phyloP scores from a whole-genome alignment of 2,113 vertebrate species.

The Aegotheles bennettii region DNA sequence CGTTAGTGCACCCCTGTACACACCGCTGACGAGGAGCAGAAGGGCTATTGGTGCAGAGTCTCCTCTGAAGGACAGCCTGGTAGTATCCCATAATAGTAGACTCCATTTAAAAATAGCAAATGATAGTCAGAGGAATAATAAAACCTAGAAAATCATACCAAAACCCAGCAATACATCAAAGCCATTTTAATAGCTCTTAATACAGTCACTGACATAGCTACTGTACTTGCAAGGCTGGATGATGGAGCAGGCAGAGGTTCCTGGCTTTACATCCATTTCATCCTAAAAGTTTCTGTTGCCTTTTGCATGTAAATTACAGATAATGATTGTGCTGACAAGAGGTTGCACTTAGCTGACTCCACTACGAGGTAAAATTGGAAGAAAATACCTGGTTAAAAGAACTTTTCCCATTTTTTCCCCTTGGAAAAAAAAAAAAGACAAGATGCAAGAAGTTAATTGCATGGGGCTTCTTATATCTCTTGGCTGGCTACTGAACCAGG shows the following conservation, averaged over 20 bases:
- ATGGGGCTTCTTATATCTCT: neutral
- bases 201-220: slow-evolving; percentile 22
- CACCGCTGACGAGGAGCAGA: neutral
- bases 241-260: slow-evolving; percentile 26
- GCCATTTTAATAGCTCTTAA: slow-evolving; percentile 57
- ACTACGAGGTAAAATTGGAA: neutral
- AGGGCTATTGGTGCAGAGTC: neutral
- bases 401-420: neutral
- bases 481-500: neutral
- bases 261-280: neutral
- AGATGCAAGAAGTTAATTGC: slow-evolving; percentile 23
- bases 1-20: neutral
- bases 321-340: slow-evolving; percentile 13
- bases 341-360: neutral
- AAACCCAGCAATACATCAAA: slow-evolving; percentile 51
- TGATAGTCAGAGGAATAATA: slow-evolving; percentile 62
- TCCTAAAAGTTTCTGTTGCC: slow-evolving; percentile 39
- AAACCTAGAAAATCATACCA: slow-evolving; percentile 39
- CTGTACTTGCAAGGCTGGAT: neutral
- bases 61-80: slow-evolving; percentile 47
- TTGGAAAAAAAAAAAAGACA: neutral
- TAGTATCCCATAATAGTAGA: slow-evolving; percentile 12
- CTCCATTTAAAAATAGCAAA: slow-evolving; percentile 50
- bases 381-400: slow-evolving; percentile 24
- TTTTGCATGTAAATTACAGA: slow-evolving; percentile 32